Evolutionary conservation across 2,888 invertebrate genomes (phyloP).

Genomic region (Perizoma flavofasciatum): DNA sequence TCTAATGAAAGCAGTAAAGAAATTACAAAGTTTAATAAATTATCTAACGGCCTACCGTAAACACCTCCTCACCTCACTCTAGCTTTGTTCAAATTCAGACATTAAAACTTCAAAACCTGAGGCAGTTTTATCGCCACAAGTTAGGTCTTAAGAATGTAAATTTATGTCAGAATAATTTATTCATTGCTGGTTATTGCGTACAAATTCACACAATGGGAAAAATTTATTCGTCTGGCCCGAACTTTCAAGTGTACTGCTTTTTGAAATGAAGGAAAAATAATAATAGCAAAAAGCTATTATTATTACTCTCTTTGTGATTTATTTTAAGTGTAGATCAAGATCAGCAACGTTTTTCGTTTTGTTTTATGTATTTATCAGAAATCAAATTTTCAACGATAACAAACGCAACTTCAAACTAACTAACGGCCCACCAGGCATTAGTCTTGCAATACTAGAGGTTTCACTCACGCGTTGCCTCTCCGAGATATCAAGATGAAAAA

Average conservation of each 20-base stretch:
- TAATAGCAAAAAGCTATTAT: conserved; percentile 32
- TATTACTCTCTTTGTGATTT: conserved; percentile 47
- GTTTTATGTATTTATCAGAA: too few relatives aligned
- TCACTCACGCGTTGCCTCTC: too few relatives aligned
- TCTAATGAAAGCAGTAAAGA: conserved; percentile 7
- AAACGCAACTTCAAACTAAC: too few relatives aligned
- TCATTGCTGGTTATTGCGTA: conserved; percentile 65
- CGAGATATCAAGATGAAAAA: too few relatives aligned
- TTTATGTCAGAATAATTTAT: conserved; percentile 65
- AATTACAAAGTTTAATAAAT: conserved; percentile 20
- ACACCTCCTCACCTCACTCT: conserved; percentile 13
- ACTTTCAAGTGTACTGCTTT: conserved; percentile 52
- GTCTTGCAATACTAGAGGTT: too few relatives aligned
- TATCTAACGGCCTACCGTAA: conserved; percentile 22
- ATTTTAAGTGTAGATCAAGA: conserved; percentile 27
- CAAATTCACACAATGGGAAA: conserved; percentile 62
- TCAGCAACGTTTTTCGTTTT: conserved; percentile 4
- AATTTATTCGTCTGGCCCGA: conserved; percentile 62
- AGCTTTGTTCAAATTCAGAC: conserved; percentile 34
- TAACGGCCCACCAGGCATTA: too few relatives aligned
- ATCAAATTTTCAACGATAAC: too few relatives aligned
- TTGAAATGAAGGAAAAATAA: conserved; percentile 36
- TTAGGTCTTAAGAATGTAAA: conserved; percentile 57
- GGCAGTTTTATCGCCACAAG: conserved; percentile 49
- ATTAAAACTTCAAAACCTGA: conserved; percentile 32